These are phyloP conservation scores for Eupithecia inturbata DNA, from an alignment of 2,888 invertebrate genomes.

Conservation along the genomic window DNA sequence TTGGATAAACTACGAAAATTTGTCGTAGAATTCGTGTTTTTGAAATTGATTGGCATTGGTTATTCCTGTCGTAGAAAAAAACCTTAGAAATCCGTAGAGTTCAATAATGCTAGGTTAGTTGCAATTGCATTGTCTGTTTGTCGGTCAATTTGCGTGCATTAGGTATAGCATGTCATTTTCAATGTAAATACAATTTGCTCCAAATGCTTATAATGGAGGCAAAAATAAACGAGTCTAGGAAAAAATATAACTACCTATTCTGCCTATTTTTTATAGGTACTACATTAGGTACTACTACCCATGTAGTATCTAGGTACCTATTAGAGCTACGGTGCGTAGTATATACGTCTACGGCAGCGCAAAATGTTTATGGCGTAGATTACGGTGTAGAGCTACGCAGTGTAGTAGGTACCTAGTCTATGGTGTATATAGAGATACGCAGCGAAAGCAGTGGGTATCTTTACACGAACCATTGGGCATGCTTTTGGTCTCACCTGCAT, in stretches of 20 bases:
- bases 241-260: neutral
- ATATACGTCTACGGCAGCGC: neutral
- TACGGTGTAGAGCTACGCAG: neutral
- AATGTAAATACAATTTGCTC: neutral
- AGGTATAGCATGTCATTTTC: neutral
- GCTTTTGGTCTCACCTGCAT: too few relatives aligned
- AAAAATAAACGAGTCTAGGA: neutral
- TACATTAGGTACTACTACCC: neutral
- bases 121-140: neutral
- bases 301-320: neutral
- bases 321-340: neutral
- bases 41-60: neutral
- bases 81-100: neutral
- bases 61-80: neutral
- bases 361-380: neutral
- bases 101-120: neutral
- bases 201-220: neutral
- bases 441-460: too few relatives aligned
- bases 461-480: too few relatives aligned
- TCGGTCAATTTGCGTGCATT: neutral
- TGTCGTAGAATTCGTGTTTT: neutral
- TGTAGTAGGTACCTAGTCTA: neutral
- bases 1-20: neutral
- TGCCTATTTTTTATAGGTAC: neutral
- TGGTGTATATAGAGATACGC: too few relatives aligned